Percentiles rank a stretch among this genome's conserved stretches.
phyloP scores from a whole-genome alignment of 2,888 invertebrate species.

The Thereva nobilitata region DNA sequence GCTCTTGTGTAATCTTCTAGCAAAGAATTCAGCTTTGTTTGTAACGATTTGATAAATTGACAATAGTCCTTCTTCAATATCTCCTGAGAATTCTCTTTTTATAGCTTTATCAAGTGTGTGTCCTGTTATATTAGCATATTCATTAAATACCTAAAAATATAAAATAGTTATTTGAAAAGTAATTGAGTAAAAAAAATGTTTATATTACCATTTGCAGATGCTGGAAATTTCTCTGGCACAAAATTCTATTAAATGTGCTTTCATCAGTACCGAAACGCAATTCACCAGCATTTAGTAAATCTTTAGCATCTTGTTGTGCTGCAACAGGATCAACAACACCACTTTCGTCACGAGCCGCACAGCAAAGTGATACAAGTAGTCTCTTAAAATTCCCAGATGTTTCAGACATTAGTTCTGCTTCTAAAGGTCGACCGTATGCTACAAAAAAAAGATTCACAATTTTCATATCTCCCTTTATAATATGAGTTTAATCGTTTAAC shows the following conservation, averaged over 20 bases:
- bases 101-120: constrained; percentile 79
- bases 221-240: constrained; percentile 76
- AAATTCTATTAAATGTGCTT: constrained; percentile 80
- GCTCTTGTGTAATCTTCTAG: constrained; percentile 80
- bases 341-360: constrained; percentile 73
- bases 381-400: constrained; percentile 92
- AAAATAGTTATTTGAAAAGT: not conserved
- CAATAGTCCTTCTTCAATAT: constrained; percentile 74
- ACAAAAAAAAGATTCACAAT: constrained; percentile 39
- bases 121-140: constrained; percentile 69
- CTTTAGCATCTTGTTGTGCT: constrained; percentile 82
- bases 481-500: constrained; percentile 50
- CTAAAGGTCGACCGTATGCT: constrained; percentile 81
- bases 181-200: constrained; percentile 50
- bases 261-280: constrained; percentile 78
- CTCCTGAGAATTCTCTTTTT: constrained; percentile 83
- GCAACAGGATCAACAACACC: constrained; percentile 70
- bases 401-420: constrained; percentile 82
- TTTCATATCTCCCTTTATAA: not conserved
- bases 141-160: constrained; percentile 53
- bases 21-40: constrained; percentile 82
- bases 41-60: constrained; percentile 81
- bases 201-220: constrained; percentile 60
- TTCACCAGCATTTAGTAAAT: constrained; percentile 75
- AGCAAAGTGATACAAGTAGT: constrained; percentile 81